Percentiles rank a stretch among this genome's conserved stretches.
phyloP scores from a whole-genome alignment of 23 tunicate species.

The Corella eumyota region DNA sequence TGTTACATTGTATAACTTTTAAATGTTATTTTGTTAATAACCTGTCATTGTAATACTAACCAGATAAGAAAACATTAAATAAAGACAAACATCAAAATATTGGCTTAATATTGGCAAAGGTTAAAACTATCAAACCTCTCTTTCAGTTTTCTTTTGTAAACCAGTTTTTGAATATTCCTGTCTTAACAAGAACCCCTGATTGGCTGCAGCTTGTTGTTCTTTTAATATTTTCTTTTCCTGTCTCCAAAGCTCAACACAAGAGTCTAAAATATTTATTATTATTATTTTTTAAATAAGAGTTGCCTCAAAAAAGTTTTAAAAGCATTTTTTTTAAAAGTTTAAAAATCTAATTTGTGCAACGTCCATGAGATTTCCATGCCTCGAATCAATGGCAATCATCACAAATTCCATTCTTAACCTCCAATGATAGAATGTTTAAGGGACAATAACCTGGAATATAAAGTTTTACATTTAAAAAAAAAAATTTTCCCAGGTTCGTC shows the following conservation, averaged over 20 bases:
- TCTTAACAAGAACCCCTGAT: constrained; percentile 26
- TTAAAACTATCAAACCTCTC: constrained; percentile 24
- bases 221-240: constrained; percentile 21
- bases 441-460: constrained; percentile 80
- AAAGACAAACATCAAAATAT: too few species aligned
- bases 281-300: too few species aligned
- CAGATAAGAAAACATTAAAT: too few species aligned
- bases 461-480: too few species aligned
- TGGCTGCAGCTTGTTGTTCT: constrained; percentile 36
- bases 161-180: constrained; percentile 62
- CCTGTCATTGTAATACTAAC: too few species aligned
- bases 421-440: constrained; percentile 70
- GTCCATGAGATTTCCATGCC: constrained; percentile 73
- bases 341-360: constrained; percentile 24
- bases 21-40: too few species aligned
- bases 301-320: neutral
- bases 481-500: constrained; percentile 99
- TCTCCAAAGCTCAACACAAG: constrained; percentile 59
- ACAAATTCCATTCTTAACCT: constrained; percentile 97
- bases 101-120: too few species aligned
- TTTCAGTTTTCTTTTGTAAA: constrained; percentile 44
- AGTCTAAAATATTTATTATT: constrained; percentile 17
- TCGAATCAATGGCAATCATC: constrained; percentile 99
- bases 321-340: neutral
- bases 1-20: too few species aligned